Evolutionary conservation across 1,140 invertebrate genomes (phyloP).

Genomic region (Platyura marginata): DNA sequence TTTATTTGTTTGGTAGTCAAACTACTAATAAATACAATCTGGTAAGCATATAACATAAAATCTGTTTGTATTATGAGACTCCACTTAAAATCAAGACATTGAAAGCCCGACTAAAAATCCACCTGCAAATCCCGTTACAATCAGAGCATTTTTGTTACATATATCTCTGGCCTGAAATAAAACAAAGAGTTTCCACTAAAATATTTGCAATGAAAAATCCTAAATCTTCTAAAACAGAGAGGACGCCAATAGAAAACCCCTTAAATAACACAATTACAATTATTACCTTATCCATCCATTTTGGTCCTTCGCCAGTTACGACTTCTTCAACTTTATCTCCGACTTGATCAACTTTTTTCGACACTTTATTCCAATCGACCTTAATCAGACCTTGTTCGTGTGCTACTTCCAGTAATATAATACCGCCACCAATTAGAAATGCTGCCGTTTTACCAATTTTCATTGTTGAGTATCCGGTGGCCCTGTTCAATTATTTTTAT

Average conservation of each 20-base stretch:
- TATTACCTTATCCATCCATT: slow-evolving; percentile 60
- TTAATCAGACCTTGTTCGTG: slow-evolving; percentile 84
- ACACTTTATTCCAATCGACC: slow-evolving; percentile 75
- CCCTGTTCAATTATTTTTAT: slow-evolving; percentile 37
- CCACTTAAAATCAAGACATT: too few species aligned
- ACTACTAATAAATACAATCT: too few species aligned
- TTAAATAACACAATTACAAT: neutral
- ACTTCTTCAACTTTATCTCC: slow-evolving; percentile 62
- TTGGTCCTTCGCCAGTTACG: slow-evolving; percentile 46
- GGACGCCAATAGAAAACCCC: neutral
- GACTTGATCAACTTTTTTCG: slow-evolving; percentile 61
- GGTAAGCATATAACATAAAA: too few species aligned
- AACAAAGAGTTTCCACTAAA: neutral
- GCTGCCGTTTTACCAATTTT: slow-evolving; percentile 84
- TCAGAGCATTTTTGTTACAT: slow-evolving; percentile 38
- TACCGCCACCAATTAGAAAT: slow-evolving; percentile 68
- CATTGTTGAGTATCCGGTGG: slow-evolving; percentile 74
- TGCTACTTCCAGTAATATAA: slow-evolving; percentile 77
- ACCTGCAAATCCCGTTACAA: slow-evolving; percentile 65
- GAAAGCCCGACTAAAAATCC: slow-evolving; percentile 71
- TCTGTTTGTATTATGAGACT: too few species aligned
- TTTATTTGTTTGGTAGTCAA: too few species aligned
- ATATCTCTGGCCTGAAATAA: slow-evolving; percentile 1
- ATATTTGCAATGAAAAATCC: too few species aligned
- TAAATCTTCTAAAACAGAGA: slow-evolving; percentile 5